phyloP scores from a whole-genome alignment of 2,113 vertebrate species.

The Hiodon alosoides region DNA sequence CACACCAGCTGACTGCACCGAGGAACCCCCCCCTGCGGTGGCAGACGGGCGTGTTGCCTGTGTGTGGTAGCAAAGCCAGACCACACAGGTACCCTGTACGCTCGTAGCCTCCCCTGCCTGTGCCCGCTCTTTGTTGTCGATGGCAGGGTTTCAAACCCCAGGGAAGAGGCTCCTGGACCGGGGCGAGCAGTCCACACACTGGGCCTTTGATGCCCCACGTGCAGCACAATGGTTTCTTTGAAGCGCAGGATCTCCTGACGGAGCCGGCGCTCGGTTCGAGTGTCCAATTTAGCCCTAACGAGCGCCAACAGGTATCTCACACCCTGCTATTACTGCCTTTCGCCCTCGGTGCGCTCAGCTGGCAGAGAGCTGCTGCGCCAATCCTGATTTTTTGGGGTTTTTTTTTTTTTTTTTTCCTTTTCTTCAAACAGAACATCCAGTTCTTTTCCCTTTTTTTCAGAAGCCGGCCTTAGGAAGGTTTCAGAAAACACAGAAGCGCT shows the following conservation, averaged over 20 bases:
- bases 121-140: slow-evolving; percentile 43
- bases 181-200: slow-evolving; percentile 6
- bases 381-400: too few relatives aligned
- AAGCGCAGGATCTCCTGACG: neutral
- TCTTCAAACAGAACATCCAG: neutral
- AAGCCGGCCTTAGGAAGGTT: too few relatives aligned
- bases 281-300: slow-evolving; percentile 9
- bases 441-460: neutral
- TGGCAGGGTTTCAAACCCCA: slow-evolving; percentile 35
- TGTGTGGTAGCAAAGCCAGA: slow-evolving; percentile 23
- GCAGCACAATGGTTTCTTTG: slow-evolving; percentile 1
- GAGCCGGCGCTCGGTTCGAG: neutral
- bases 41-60: neutral
- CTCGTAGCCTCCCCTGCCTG: neutral
- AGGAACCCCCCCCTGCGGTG: neutral
- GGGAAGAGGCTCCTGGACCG: slow-evolving; percentile 13
- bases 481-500: too few relatives aligned
- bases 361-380: neutral
- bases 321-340: neutral
- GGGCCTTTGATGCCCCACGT: slow-evolving; percentile 9
- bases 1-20: neutral
- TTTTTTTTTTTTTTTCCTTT: too few relatives aligned
- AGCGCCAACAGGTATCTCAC: slow-evolving; percentile 6
- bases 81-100: slow-evolving; percentile 48
- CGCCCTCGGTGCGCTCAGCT: neutral